Percentiles rank a stretch among this genome's conserved stretches.
phyloP scores from a whole-genome alignment of 2,113 vertebrate genomes.

The Cryptotis parvus region DNA sequence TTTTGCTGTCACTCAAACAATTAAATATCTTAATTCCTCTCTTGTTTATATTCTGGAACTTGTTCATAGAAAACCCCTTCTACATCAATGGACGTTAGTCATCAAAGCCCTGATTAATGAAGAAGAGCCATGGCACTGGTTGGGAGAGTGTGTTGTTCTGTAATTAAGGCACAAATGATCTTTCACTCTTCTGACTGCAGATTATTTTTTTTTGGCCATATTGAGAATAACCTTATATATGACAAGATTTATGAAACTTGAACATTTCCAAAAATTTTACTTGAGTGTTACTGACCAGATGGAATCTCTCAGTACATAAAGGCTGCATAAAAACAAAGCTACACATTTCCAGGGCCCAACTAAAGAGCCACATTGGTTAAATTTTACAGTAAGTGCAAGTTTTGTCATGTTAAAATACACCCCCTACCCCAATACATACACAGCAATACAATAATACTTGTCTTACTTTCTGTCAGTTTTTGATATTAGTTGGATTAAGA shows the following conservation, averaged over 20 bases:
- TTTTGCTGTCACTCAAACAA: conserved; percentile 71
- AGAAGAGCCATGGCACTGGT: background rate
- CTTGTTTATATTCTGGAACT: conserved; percentile 48
- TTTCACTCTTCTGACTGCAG: conserved; percentile 61
- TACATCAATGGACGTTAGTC: conserved; percentile 54
- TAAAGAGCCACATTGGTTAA: background rate
- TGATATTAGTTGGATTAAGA: background rate
- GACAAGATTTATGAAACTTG: conserved; percentile 74
- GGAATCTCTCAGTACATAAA: conserved; percentile 46
- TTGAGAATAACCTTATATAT: conserved; percentile 70
- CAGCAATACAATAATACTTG: background rate
- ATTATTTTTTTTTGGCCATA: conserved; percentile 66
- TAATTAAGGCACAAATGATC: conserved; percentile 61
- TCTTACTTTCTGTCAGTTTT: background rate
- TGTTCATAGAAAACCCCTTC: conserved; percentile 58
- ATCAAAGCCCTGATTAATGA: conserved; percentile 48
- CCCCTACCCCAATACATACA: background rate
- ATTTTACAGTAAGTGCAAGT: background rate
- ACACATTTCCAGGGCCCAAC: background rate
- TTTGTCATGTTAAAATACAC: background rate
- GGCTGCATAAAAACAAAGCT: conserved; percentile 35
- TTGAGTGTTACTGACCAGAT: conserved; percentile 30
- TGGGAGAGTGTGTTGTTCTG: conserved; percentile 33
- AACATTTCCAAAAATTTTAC: conserved; percentile 51
- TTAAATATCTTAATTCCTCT: conserved; percentile 67